These are phyloP conservation scores for Cryptotis parvus DNA, from an alignment of 2,113 vertebrate genomes.

Conservation along the genomic window DNA sequence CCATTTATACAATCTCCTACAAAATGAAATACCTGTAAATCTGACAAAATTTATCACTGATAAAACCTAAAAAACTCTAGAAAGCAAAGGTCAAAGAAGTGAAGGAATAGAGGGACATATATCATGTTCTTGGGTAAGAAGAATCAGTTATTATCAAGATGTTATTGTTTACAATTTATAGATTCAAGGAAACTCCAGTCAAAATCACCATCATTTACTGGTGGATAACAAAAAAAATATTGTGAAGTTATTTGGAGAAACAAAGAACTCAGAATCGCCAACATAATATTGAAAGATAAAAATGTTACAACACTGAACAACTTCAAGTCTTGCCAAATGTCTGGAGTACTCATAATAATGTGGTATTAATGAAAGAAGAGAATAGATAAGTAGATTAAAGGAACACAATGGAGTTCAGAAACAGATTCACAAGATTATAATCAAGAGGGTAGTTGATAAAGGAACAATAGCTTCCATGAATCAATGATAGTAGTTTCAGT, in stretches of 20 bases:
- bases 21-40: slow-evolving; percentile 16
- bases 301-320: background rate
- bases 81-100: background rate
- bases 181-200: background rate
- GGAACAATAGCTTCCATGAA: background rate
- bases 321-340: background rate
- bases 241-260: background rate
- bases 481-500: background rate
- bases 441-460: background rate
- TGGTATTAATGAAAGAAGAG: background rate
- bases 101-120: background rate
- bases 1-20: background rate
- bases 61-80: background rate
- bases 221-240: background rate
- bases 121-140: background rate
- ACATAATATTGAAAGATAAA: background rate
- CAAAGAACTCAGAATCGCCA: background rate
- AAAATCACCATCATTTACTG: background rate
- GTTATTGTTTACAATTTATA: background rate
- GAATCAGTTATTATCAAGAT: background rate
- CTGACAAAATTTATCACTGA: background rate
- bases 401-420: background rate
- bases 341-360: background rate
- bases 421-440: background rate
- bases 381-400: background rate